phyloP scores from a whole-genome alignment of 1,140 invertebrate species.

The Drosophila serrata region DNA sequence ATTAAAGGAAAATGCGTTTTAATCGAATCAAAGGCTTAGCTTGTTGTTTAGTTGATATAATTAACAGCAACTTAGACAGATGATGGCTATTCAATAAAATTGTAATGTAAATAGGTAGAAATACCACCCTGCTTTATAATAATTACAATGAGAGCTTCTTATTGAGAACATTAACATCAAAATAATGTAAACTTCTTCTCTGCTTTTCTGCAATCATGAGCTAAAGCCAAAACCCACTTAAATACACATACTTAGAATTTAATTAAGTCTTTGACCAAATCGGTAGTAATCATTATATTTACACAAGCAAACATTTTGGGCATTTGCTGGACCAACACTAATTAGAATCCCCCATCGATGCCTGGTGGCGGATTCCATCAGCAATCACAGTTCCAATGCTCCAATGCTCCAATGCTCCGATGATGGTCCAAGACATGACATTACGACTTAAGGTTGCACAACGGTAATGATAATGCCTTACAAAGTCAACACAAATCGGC shows the following conservation, averaged over 20 bases:
- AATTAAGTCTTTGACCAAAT: constrained; percentile 15
- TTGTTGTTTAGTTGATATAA: background rate
- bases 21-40: constrained; percentile 5
- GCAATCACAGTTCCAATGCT: constrained; percentile 18
- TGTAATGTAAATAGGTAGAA: background rate
- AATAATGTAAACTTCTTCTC: background rate
- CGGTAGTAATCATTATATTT: constrained; percentile 40
- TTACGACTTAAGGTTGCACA: constrained; percentile 70
- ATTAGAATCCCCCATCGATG: constrained; percentile 50
- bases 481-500: constrained; percentile 73
- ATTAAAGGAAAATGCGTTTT: background rate
- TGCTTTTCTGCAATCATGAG: background rate
- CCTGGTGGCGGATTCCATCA: constrained; percentile 25
- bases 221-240: background rate
- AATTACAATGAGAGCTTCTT: background rate
- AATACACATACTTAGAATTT: constrained; percentile 7
- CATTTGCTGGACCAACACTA: constrained; percentile 63
- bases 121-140: background rate
- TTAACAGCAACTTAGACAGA: background rate
- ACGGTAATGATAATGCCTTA: constrained; percentile 80
- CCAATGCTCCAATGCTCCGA: background rate
- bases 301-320: constrained; percentile 67
- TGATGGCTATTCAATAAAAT: background rate
- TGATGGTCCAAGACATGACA: constrained; percentile 31
- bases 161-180: background rate